Evolutionary conservation across 2,888 invertebrate genomes (phyloP), one percentile per base, ranked within the genome.

Genomic region (Charanyca ferruginea): DNA sequence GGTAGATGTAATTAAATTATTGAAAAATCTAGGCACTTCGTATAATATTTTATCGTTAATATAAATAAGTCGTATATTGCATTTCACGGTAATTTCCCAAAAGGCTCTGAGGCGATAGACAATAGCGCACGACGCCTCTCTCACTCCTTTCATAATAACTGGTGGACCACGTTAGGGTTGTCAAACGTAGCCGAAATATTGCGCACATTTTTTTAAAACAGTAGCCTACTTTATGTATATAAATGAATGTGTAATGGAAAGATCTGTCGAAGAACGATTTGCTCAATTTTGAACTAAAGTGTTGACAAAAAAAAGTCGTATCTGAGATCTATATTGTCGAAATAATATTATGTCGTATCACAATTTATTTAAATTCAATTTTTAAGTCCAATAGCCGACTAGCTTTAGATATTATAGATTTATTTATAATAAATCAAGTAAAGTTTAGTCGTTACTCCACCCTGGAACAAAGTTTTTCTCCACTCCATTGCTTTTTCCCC

Each of bases 81-180:
- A 74, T 72, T 74, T 67, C 68, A 66, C 60, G 59, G 59, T 65
- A 63, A 79, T 79, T 79, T 79, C 78, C 78, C 59, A 48, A 51
- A n/a, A 70, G 80, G 57, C 51, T 73, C 61, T 25, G 51, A 61
- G 44, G 62, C 53, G 54, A 64, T 57, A 64, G 63, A 73, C 73
- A 69, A 66, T 62, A 73, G 63, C 42, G 16, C 38, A 41, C 35
- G 18, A 9, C 52, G 44, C 23, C 32, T 0, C 18, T 7, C 25
- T 25, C 47, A 9, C 48, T 2, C 38, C 16, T 22, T 52, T 16
- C 35, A 42, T 54, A 58, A 3, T 20, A 38, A 54, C 35, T 51
- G 45, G 45, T 32, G 22, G 28, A 44, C 32, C 47, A 32, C 20
- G 32, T 5, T 7, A 79, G 44, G 62, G 72, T 20, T 66, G 42